Base-by-base conservation (phyloP, 2,888 invertebrate genomes). In the Laspeyria flexula region DNA sequence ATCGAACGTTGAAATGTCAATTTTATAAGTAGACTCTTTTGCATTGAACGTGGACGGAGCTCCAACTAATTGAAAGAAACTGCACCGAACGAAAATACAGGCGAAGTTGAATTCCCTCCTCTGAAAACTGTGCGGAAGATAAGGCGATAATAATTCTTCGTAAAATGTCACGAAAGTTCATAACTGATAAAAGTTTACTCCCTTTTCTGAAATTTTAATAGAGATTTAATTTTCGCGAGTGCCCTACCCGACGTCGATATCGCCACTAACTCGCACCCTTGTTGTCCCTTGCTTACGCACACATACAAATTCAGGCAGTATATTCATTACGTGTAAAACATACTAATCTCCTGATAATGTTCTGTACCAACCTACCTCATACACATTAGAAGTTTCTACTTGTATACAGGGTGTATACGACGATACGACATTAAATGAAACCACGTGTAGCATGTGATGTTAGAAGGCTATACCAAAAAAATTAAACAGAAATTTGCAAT, bases 91-190 rank as follows among this genome's bases (percentile, higher is more conserved):
- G 76, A 82, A 84, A 85, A 83, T 77, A 80, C 72, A 71, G 77
- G 71, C 77, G 55, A 76, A 84, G 79, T 81, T 77, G 77, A 79
- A 81, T 83, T 81, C 77, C 69, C 79, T 82, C 75, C 79, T 79
- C 77, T 73, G 78, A 72, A 76, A 85, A 82, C 82, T 77, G 80
- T 62, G 77, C 71, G 68, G 54, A 65, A 85, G 91, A 90, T 90
- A 90, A 89, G 81, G 76, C 83, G 86, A 90, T 89, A 90, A 91
- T 91, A 90, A 90, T 87, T 92, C 91, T 88, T 85, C 84, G 83
- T 77, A 75, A 85, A 90, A 88, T 86, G 91, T 90, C 90, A 88
- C 81, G 77, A 89, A 91, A 91, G 87, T 91, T 91, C 85, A 88
- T 86, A 90, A 86, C 90, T 88, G 90, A 91, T 92, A 90, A 91